Base-by-base conservation (phyloP, 2,888 invertebrate species). In the Mongoloraphidia duomilia region DNA sequence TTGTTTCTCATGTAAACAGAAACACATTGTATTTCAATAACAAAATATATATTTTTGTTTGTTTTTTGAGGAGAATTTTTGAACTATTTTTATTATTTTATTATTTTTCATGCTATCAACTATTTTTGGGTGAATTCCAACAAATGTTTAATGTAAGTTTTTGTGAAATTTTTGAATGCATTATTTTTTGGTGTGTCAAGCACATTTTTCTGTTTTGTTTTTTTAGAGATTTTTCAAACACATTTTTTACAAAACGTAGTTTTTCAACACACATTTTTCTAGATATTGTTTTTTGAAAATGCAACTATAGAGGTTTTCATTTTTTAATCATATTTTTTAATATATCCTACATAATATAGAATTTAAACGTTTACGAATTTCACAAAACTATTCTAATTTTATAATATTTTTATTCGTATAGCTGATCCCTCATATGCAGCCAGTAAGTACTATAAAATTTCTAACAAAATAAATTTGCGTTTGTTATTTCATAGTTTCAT, bases 81-180 rank as follows among this genome's bases (percentile, higher is more conserved):
- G 50, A 50, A 53, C 49, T 36, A 49, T 50, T 53, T 54, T 49
- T 45, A 40, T 49, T 49, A 50, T 55, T 57, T 56, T 54, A 55
- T 53, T 58, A 56, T 56, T 62, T 60, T 63, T 63, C 63, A 63
- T 63, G 61, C 61, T 55, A 58, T 57, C 61, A 59, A 58, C 58
- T 56, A 26, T 26, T 26, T 26, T 26, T 26, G 26, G 26, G 26
- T 26, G 26, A 26, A 6, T 26, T 26, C 26, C 26, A 26, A 26
- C 26, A 26, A 26, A 26, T 26, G 26, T 26, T 57, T 61, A 60
- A 63, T 61, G 63, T 64, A 64, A 63, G 63, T 63, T 62, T 61
- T 62, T 60, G 54, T 55, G 55, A 56, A 58, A 60, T 58, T 62
- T 58, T 59, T 58, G 58, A 61, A 57, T 54, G 53, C 56, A 53